Conservation (phyloP, 2,113 vertebrate species). For the Bambusicola thoracicus region DNA sequence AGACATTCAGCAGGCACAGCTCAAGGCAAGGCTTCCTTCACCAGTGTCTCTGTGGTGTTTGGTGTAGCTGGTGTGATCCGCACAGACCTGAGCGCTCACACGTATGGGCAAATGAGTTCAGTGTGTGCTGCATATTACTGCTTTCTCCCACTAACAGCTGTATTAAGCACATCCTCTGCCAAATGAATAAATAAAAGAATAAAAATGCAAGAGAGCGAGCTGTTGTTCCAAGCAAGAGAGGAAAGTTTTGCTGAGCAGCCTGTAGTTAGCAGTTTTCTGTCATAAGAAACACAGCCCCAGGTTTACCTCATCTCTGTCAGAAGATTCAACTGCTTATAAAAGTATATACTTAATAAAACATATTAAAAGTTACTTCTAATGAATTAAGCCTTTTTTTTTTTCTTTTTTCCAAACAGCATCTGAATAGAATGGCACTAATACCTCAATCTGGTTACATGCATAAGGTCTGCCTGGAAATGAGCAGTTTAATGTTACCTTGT, state of each 20-base stretch:
- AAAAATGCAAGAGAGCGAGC: neutral
- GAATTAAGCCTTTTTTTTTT: neutral
- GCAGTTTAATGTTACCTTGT: constrained; percentile 83
- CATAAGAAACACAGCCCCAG: neutral
- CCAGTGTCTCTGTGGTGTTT: neutral
- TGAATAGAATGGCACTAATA: neutral
- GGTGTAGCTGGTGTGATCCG: neutral
- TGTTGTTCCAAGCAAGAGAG: neutral
- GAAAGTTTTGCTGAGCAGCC: neutral
- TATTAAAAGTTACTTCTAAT: neutral
- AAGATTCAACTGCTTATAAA: neutral
- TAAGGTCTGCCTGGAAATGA: neutral
- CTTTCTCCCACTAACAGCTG: neutral
- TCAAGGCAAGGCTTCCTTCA: neutral
- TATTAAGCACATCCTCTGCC: neutral
- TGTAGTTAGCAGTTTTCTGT: neutral
- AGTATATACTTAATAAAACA: neutral
- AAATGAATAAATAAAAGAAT: neutral
- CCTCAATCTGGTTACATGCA: neutral
- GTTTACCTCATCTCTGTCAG: neutral
- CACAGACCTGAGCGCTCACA: neutral
- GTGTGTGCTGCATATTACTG: neutral
- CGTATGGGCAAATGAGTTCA: neutral
- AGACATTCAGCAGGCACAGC: neutral
- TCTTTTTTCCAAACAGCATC: neutral